These are phyloP conservation scores for Lathamus discolor DNA, from an alignment of 2,113 vertebrate genomes.

Conservation along the genomic window DNA sequence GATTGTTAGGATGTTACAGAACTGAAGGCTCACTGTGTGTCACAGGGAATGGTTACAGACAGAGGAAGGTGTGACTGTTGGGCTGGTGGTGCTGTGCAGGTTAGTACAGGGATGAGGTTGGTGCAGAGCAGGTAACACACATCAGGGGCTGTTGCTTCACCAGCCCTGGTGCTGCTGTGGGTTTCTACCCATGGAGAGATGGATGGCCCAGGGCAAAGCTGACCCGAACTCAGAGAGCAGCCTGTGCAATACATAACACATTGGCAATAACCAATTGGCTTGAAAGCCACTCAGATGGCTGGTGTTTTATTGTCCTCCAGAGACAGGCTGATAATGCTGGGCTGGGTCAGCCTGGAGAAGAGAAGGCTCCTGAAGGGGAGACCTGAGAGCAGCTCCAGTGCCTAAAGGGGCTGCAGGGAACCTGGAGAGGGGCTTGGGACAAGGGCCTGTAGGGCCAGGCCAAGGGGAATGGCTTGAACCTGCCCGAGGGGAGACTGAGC, in stretches of 20 bases:
- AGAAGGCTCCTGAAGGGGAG: background rate
- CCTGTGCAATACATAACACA: fast-evolving
- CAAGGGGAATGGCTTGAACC: background rate
- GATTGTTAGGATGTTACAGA: background rate
- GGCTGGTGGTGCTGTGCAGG: background rate
- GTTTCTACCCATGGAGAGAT: fast-evolving
- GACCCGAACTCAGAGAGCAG: fast-evolving
- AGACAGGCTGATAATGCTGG: background rate
- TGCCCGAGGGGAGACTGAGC: background rate
- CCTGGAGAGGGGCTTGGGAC: background rate
- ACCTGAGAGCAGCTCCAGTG: background rate
- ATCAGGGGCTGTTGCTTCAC: fast-evolving
- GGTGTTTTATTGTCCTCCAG: background rate
- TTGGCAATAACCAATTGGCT: fast-evolving
- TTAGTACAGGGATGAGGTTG: fast-evolving
- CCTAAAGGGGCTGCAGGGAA: background rate
- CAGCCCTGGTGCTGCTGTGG: background rate
- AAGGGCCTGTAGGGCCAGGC: background rate
- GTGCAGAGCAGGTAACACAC: fast-evolving
- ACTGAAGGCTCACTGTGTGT: background rate
- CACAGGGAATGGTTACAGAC: background rate
- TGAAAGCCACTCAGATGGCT: fast-evolving
- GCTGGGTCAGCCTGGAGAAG: background rate
- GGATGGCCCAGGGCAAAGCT: background rate
- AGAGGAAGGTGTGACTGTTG: background rate